Base-by-base conservation (phyloP, 2,888 invertebrate species). In the Sphinx pinastri region DNA sequence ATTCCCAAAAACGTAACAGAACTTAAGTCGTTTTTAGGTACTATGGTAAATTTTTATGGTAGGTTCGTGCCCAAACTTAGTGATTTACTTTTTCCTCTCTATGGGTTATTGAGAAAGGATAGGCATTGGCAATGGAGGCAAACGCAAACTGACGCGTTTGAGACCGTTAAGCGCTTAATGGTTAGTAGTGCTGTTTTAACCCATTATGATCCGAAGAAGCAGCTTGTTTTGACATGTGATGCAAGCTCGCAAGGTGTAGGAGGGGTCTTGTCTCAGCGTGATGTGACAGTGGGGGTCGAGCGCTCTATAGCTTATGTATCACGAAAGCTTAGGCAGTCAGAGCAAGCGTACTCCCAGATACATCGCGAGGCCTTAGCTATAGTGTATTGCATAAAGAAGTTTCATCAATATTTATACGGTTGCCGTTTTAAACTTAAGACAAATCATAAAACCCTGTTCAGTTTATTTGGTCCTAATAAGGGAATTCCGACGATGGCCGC, bases 381-480 rank as follows among this genome's bases (percentile, higher is more conserved):
- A 38, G 38, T 38, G 6, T 38, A 38, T 38, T 38, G 5, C 66
- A 72, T 54, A 68, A 59, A 49, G 72, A 72, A 13, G 67, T 67
- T 13, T 31, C 69, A n/a, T n/a, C n/a, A 72, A 67, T 70, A 72
- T 19, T 11, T 75, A 0, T 71, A 72, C 14, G 76, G 74, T 2
- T 47, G 76, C 11, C n/a, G 47, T 10, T 79, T 80, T 25, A 70
- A 5, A 0, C 52, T 79, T 4, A 66, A 73, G 0, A 79, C 76
- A 0, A 79, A 80, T 31, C 77, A 80, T 55, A 78, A 78, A 25
- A 75, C 80, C 0, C 49, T 80, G 10, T 74, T 78, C 2, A 74
- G 73, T 1, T 77, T 77, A 16, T 76, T 79, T n/a, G 75, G 76
- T 0, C 75, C 76, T 0, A 60, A 76, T 13, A 71, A 52, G 0